Percentiles rank a stretch among this genome's conserved stretches.
Evolutionary conservation across 2,797 vertebrate species (phyloP).

Genomic region (Cephalopachus bancanus): DNA sequence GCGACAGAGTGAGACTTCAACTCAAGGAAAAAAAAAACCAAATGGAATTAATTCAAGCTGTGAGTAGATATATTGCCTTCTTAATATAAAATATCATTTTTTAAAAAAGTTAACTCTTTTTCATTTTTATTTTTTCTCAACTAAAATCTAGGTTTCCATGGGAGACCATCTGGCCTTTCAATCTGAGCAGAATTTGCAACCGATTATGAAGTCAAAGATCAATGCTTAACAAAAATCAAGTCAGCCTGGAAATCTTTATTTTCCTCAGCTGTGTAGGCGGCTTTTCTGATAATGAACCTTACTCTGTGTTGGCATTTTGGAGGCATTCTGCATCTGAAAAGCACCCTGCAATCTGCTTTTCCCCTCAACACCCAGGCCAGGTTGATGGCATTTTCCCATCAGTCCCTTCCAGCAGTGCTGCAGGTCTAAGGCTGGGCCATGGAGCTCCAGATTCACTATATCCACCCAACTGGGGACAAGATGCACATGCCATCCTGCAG

Average conservation of each 20-base stretch:
- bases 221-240: slow-evolving; percentile 54
- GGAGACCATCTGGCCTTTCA: slow-evolving; percentile 71
- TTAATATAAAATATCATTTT: slow-evolving; percentile 45
- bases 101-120: background rate
- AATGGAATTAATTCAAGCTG: background rate
- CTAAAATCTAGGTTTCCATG: slow-evolving; percentile 65
- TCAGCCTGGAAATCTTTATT: slow-evolving; percentile 58
- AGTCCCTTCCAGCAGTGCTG: background rate
- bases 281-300: background rate
- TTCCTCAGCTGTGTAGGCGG: background rate
- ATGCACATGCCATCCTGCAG: accelerated
- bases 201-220: slow-evolving; percentile 77
- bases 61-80: background rate
- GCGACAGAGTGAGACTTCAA: too few species aligned
- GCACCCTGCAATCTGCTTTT: background rate
- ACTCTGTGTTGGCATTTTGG: background rate
- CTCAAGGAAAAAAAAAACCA: background rate
- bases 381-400: background rate
- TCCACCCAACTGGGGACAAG: background rate
- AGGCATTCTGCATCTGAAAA: background rate
- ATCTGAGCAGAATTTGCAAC: slow-evolving; percentile 67
- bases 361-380: background rate
- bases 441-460: background rate
- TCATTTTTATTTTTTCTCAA: background rate
- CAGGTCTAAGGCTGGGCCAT: background rate